Percentiles rank a stretch among this genome's conserved stretches.
Evolutionary conservation across 2,888 invertebrate species (phyloP).

Genomic region (Hydrotaea cyrtoneurina): DNA sequence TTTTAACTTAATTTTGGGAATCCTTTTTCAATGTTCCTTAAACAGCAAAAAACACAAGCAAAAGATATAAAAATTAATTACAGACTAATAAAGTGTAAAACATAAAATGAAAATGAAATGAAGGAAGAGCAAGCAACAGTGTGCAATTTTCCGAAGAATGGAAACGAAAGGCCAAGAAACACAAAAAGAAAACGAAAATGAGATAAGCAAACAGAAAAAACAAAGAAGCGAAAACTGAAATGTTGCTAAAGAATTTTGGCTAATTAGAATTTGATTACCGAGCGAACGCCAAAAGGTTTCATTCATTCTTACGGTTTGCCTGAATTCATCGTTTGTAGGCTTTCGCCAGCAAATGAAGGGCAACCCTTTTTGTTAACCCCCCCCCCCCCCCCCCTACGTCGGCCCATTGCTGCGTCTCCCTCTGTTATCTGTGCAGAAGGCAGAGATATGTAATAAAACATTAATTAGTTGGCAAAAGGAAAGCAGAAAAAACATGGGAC

Average conservation of each 20-base stretch:
- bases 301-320: neutral
- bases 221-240: neutral
- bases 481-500: neutral
- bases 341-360: neutral
- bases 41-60: constrained; percentile 13
- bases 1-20: constrained; percentile 3
- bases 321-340: neutral
- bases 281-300: constrained; percentile 33
- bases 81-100: constrained; percentile 49
- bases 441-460: neutral
- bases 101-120: neutral
- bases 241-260: constrained; percentile 34
- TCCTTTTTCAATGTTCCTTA: neutral
- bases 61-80: constrained; percentile 52
- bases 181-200: constrained; percentile 4
- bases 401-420: no score
- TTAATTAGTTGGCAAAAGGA: constrained; percentile 19
- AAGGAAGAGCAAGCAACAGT: neutral
- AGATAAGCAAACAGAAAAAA: constrained; percentile 5
- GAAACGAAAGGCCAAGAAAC: neutral
- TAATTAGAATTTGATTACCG: constrained; percentile 51
- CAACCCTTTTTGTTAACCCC: neutral
- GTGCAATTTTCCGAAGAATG: neutral
- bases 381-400: neutral
- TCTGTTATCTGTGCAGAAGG: neutral